phyloP scores from a whole-genome alignment of 2,113 vertebrate genomes.

The Hyperoodon ampullatus region DNA sequence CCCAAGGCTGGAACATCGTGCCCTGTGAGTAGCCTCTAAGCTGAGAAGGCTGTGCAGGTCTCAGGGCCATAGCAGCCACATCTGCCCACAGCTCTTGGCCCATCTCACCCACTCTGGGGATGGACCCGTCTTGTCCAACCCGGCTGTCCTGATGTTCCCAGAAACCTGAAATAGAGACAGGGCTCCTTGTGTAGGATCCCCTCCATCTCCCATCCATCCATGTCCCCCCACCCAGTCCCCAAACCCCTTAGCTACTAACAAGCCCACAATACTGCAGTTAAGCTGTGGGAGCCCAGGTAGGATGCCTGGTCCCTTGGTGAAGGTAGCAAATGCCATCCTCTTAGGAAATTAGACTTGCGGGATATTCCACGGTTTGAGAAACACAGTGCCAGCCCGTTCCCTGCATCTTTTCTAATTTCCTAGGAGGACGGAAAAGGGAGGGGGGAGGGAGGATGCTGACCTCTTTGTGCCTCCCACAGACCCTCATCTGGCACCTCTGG shows the following conservation, averaged over 20 bases:
- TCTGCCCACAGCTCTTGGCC: not conserved
- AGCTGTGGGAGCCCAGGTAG: not conserved
- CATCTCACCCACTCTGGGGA: not conserved
- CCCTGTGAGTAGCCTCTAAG: not conserved
- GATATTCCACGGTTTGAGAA: not conserved
- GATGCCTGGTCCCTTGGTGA: not conserved
- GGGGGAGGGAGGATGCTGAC: not conserved
- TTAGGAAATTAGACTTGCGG: not conserved
- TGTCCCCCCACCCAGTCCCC: not conserved
- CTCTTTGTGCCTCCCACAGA: constrained; percentile 56
- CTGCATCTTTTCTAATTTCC: not conserved
- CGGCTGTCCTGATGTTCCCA: not conserved
- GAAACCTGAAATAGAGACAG: not conserved
- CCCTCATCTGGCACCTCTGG: constrained; percentile 77
- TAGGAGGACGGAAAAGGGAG: not conserved
- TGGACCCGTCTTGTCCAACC: not conserved
- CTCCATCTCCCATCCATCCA: not conserved
- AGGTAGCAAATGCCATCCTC: not conserved
- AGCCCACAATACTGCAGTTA: not conserved
- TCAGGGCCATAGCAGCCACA: not conserved
- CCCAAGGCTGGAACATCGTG: not conserved
- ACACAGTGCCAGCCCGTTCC: not conserved
- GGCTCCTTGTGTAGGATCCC: not conserved
- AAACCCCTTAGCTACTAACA: not conserved
- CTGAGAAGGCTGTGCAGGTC: not conserved